Conservation (phyloP, 2,113 vertebrate genomes). For the Piaya cayana region DNA sequence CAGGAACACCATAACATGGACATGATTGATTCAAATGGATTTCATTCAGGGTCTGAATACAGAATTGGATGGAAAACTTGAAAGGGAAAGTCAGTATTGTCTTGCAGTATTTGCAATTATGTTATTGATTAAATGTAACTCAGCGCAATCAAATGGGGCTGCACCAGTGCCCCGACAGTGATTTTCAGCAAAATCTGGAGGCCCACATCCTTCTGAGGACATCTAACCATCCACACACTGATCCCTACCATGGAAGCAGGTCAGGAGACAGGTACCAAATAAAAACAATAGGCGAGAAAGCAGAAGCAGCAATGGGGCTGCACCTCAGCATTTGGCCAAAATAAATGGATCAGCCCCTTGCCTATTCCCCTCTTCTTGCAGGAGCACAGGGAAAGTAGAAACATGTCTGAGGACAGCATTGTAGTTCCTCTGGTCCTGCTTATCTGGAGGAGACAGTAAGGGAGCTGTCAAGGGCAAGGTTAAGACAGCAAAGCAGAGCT, state of each 20-base stretch:
- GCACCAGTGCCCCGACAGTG: rapidly evolving
- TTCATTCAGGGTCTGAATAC: background rate
- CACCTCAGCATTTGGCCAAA: background rate
- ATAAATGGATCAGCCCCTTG: background rate
- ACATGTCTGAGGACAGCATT: background rate
- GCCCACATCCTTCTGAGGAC: background rate
- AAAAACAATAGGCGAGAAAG: background rate
- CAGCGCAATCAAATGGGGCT: background rate
- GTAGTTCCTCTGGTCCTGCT: background rate
- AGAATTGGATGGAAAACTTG: background rate
- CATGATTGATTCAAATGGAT: background rate
- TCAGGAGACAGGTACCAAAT: background rate
- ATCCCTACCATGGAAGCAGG: background rate
- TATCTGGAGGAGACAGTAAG: background rate
- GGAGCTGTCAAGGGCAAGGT: background rate
- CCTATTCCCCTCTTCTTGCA: background rate
- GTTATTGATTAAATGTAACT: background rate
- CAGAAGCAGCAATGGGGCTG: background rate
- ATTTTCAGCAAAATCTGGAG: background rate
- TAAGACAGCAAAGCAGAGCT: background rate
- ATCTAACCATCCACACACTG: background rate
- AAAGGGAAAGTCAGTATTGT: background rate
- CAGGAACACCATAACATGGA: background rate
- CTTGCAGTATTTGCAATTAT: background rate
- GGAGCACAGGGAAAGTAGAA: background rate